These are phyloP conservation scores for Noctua pronuba DNA, from an alignment of 2,888 invertebrate species.

Conservation along the genomic window DNA sequence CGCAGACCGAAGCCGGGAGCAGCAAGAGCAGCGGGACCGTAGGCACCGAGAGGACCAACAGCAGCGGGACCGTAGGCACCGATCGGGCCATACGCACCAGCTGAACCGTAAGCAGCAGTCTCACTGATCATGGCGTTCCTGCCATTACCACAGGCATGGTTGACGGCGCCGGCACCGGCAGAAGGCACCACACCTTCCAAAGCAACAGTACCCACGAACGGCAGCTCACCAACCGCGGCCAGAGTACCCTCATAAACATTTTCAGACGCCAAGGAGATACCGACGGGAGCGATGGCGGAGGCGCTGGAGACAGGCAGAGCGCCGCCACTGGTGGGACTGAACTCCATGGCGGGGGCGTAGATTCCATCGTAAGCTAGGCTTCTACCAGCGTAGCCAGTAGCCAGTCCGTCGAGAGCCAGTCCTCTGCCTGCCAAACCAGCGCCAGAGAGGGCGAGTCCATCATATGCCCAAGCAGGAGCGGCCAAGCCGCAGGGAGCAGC, in stretches of 20 bases:
- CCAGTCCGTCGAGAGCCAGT: neutral
- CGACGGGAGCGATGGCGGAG: slow-evolving; percentile 28
- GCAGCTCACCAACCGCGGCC: slow-evolving; percentile 72
- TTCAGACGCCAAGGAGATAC: slow-evolving; percentile 57
- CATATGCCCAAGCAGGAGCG: neutral
- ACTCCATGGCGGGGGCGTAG: slow-evolving; percentile 19
- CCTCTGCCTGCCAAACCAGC: slow-evolving; percentile 18
- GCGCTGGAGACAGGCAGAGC: slow-evolving; percentile 45
- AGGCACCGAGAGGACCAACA: slow-evolving; percentile 5
- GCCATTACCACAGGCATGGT: slow-evolving; percentile 75
- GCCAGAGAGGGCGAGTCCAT: neutral
- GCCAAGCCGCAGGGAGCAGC: slow-evolving; percentile 19
- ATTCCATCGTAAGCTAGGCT: slow-evolving; percentile 28
- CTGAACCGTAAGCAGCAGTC: slow-evolving; percentile 21
- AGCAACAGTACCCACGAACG: slow-evolving; percentile 73
- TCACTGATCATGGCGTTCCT: slow-evolving; percentile 64
- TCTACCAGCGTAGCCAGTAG: neutral
- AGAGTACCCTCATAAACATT: slow-evolving; percentile 62
- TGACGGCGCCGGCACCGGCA: slow-evolving; percentile 72
- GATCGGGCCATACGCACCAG: slow-evolving; percentile 11
- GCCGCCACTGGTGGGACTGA: slow-evolving; percentile 52
- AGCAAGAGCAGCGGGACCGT: slow-evolving; percentile 30
- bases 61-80: slow-evolving; percentile 29
- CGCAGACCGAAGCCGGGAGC: neutral
- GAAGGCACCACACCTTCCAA: slow-evolving; percentile 75